phyloP scores from a whole-genome alignment of 2,888 invertebrate species.

The Synanthedon vespiformis region DNA sequence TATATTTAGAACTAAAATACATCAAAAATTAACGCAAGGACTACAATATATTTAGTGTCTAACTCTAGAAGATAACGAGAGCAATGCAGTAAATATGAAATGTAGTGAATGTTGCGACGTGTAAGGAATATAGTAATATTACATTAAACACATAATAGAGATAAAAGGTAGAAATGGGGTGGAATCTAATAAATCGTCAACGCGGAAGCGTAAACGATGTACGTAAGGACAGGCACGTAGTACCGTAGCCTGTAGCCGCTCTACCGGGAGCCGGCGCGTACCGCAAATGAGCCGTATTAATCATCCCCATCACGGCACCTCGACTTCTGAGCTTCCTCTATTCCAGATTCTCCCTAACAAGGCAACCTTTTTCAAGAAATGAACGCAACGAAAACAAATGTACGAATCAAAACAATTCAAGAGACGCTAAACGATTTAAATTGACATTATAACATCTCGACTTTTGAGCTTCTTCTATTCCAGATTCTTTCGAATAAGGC shows the following conservation, averaged over 20 bases:
- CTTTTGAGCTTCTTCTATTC: no score
- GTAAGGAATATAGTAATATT: slow-evolving; percentile 26
- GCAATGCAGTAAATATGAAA: background rate
- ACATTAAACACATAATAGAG: slow-evolving; percentile 57
- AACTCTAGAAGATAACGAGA: background rate
- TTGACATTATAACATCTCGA: background rate
- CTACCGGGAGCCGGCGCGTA: slow-evolving; percentile 27
- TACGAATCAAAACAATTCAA: background rate
- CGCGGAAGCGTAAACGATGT: slow-evolving; percentile 65
- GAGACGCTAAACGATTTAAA: slow-evolving; percentile 2
- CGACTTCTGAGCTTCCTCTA: slow-evolving; percentile 59
- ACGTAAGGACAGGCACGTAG: slow-evolving; percentile 61
- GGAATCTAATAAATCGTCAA: slow-evolving; percentile 62
- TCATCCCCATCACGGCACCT: slow-evolving; percentile 61
- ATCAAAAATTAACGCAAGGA: no score
- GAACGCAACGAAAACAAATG: slow-evolving; percentile 11
- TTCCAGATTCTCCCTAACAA: slow-evolving; percentile 51
- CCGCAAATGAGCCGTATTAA: slow-evolving; percentile 68
- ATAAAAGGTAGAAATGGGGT: slow-evolving; percentile 63
- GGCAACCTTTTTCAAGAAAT: slow-evolving; percentile 24
- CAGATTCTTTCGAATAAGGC: no score
- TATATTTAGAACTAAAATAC: no score
- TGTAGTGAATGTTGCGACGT: slow-evolving; percentile 26
- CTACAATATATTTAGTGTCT: background rate
- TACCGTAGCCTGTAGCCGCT: slow-evolving; percentile 33